These are phyloP conservation scores for Empis stercorea DNA, from an alignment of 2,888 invertebrate genomes.

Conservation along the genomic window DNA sequence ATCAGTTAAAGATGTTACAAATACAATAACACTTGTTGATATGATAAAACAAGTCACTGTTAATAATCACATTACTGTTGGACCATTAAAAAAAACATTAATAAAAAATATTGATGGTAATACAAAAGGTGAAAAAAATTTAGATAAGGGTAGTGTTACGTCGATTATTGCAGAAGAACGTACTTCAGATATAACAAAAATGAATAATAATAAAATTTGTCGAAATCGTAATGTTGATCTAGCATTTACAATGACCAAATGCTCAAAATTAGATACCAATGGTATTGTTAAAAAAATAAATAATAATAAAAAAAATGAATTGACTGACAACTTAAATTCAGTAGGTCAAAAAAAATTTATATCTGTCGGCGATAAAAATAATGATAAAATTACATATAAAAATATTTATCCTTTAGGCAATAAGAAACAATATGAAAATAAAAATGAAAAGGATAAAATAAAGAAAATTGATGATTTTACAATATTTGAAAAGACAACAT, in stretches of 20 bases:
- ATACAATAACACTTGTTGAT: constrained; percentile 8
- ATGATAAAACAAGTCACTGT: constrained; percentile 25
- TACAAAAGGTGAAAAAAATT: no score
- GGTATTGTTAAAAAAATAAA: not conserved
- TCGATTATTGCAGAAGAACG: no score
- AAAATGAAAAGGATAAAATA: not conserved
- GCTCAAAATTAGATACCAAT: not conserved
- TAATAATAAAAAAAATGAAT: not conserved
- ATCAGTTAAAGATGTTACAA: constrained; percentile 27
- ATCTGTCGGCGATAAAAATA: not conserved
- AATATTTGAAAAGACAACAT: no score
- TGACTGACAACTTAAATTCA: not conserved
- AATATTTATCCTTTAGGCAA: not conserved
- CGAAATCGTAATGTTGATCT: constrained; percentile 38
- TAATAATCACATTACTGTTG: constrained; percentile 35
- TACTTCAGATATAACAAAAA: not conserved
- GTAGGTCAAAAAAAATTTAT: not conserved
- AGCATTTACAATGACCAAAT: constrained; percentile 27
- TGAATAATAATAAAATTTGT: constrained; percentile 23
- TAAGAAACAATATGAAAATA: no score
- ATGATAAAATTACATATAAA: not conserved
- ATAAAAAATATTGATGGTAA: not conserved
- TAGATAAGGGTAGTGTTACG: no score
- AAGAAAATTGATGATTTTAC: no score
- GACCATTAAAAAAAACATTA: constrained; percentile 20